phyloP scores from a whole-genome alignment of 1,140 invertebrate genomes.

The Leptopilina boulardi region DNA sequence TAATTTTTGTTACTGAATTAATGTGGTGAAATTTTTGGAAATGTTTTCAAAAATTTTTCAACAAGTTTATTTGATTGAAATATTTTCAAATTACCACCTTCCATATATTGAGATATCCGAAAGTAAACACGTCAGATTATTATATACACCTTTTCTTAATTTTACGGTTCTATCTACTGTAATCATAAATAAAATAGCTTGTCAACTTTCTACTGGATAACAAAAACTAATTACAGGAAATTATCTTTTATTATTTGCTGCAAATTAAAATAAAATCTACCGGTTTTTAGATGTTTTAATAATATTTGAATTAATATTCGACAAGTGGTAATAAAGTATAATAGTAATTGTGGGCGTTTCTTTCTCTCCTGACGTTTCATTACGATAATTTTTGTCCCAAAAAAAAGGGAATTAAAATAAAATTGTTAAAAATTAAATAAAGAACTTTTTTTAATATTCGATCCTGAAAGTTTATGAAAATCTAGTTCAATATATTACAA shows the following conservation, averaged over 20 bases:
- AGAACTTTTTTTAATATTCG: no score
- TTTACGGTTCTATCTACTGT: not conserved
- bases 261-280: conserved; percentile 6
- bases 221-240: conserved; percentile 17
- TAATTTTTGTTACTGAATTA: no score
- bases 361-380: no score
- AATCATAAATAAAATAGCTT: conserved; percentile 2
- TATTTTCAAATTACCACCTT: not conserved
- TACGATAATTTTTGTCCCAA: no score
- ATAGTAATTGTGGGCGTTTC: no score
- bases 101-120: not conserved
- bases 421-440: not conserved
- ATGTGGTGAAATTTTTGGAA: no score
- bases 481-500: no score
- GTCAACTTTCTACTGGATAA: conserved; percentile 17
- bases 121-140: not conserved
- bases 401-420: not conserved
- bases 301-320: conserved; percentile 2
- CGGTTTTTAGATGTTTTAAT: not conserved
- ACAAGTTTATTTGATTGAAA: not conserved
- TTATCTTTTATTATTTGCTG: conserved; percentile 10
- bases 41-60: not conserved
- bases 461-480: no score
- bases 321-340: not conserved
- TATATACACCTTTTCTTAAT: not conserved